These are phyloP conservation scores for Pantala flavescens DNA, from an alignment of 1,140 invertebrate species.

Conservation along the genomic window DNA sequence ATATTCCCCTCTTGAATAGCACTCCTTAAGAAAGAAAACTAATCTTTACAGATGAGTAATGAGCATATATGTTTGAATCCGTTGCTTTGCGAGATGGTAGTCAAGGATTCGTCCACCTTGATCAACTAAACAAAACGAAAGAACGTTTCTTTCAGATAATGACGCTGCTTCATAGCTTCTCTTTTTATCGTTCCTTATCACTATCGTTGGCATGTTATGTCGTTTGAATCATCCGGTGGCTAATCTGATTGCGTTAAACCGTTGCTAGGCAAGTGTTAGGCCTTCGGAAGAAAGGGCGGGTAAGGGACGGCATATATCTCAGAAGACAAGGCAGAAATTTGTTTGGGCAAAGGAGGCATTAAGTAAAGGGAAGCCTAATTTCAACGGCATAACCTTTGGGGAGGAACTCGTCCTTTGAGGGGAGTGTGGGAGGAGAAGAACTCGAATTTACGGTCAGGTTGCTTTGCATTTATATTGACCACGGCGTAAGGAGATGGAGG, in stretches of 20 bases:
- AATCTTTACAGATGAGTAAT: too few species aligned
- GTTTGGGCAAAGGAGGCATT: conserved; percentile 4
- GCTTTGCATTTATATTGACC: conserved; percentile 9
- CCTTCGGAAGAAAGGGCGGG: background rate
- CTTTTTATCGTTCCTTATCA: too few species aligned
- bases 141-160: too few species aligned
- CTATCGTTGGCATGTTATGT: background rate
- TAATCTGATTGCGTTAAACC: conserved; percentile 6
- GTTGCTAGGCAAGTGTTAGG: background rate
- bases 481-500: background rate
- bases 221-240: conserved; percentile 4
- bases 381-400: background rate
- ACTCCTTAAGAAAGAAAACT: too few species aligned
- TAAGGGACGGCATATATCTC: background rate
- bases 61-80: too few species aligned
- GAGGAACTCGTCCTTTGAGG: background rate
- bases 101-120: too few species aligned
- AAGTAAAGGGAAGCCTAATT: conserved; percentile 9
- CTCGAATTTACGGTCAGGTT: conserved; percentile 1
- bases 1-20: too few species aligned
- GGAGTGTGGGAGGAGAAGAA: background rate
- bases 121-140: too few species aligned
- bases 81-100: too few species aligned
- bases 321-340: conserved; percentile 1
- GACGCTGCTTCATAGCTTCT: too few species aligned